Evolutionary conservation across 2,797 vertebrate genomes (phyloP).

Genomic region (Scarus forsteni): DNA sequence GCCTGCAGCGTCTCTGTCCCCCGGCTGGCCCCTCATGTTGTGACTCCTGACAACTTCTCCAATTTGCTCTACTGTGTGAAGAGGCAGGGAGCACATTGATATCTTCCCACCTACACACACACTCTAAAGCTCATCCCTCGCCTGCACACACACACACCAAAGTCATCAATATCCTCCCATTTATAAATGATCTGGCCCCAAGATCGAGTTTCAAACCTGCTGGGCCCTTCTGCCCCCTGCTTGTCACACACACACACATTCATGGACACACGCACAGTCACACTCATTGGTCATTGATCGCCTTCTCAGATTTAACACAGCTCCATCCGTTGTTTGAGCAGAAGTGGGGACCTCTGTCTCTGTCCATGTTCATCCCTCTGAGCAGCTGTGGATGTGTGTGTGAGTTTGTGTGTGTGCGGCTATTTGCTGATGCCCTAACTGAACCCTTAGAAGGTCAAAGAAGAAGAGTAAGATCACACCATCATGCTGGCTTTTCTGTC

Average conservation of each 20-base stretch:
- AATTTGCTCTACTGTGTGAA: slow-evolving; percentile 93
- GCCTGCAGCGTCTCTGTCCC: slow-evolving; percentile 69
- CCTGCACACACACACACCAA: slow-evolving; percentile 53
- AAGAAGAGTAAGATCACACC: slow-evolving; percentile 23
- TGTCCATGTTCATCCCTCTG: slow-evolving; percentile 55
- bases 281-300: slow-evolving; percentile 83
- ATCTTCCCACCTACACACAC: slow-evolving; percentile 81
- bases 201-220: slow-evolving; percentile 86
- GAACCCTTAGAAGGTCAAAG: slow-evolving; percentile 64
- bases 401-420: slow-evolving; percentile 14
- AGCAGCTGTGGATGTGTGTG: slow-evolving; percentile 15
- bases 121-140: slow-evolving; percentile 38
- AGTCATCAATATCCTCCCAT: slow-evolving; percentile 88
- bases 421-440: slow-evolving; percentile 51
- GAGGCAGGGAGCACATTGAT: slow-evolving; percentile 89
- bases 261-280: slow-evolving; percentile 47
- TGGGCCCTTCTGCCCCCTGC: slow-evolving; percentile 71
- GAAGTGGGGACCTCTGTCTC: slow-evolving; percentile 71
- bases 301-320: slow-evolving; percentile 84
- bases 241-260: slow-evolving; percentile 58
- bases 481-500: slow-evolving; percentile 15
- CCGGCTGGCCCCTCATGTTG: slow-evolving; percentile 86
- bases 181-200: slow-evolving; percentile 90
- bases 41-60: slow-evolving; percentile 94
- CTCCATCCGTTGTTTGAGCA: slow-evolving; percentile 76